Base-by-base conservation (phyloP, 2,888 invertebrate species). In the Leucoptera coffeella region DNA sequence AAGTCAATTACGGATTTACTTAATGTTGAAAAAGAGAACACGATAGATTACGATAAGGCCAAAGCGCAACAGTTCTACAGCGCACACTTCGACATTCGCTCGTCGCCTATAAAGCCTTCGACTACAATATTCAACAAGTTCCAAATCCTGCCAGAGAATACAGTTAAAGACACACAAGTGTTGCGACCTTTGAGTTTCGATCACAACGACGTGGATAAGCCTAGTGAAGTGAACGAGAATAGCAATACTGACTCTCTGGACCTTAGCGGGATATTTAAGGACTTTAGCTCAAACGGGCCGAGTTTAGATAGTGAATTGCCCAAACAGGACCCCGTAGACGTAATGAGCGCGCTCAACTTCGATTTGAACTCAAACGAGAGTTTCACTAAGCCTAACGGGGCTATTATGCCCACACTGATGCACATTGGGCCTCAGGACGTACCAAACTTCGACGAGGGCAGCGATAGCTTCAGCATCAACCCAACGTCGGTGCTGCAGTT, bases 11-110 rank as follows among this genome's bases (percentile, higher is more conserved):
- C 17, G 6, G 13, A 11, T 9, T 12, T 23, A 6, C 12, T 12
- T 7, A 23, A 12, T 23, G 13, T 12, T 8, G 12, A 12, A 5
- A 11, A 4, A 12, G 13, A 12, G 10, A 4, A 8, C 9, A 4
- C 9, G 5, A 12, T 12, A 23, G 14, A 46, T 17, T 43, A 33
- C 35, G 46, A 4, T 45, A 50, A 29, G 36, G 39, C 20, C 41
- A 26, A 17, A 17, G 9, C 6, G 6, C 6, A 17, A 7, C 50
- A 59, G 38, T 67, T 67, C 30, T 58, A 60, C 32, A 65, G 67
- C 32, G 40, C 67, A 22, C 65, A 67, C 40, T 69, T 69, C 26
- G 65, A 69, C 35, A 64, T 67, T 24, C 38, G 65, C 30, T 69
- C 67, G 2, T 67, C 67, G 3, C 67, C 67, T 2, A 65, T 69